These are phyloP conservation scores for Antidorcas marsupialis DNA, from an alignment of 2,113 vertebrate genomes.

Conservation along the genomic window DNA sequence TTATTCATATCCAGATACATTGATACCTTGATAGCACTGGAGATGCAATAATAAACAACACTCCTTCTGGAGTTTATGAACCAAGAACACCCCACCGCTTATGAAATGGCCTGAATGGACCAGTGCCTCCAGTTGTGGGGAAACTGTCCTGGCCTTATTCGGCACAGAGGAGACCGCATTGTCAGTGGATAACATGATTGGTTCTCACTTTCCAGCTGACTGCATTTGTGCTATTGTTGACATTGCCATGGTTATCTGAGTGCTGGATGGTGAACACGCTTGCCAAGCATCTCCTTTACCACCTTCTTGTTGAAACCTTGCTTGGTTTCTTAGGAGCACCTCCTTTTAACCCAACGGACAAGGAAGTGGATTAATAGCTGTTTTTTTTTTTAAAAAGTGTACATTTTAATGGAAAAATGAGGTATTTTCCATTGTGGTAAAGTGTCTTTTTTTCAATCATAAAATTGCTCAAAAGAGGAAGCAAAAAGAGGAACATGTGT, in stretches of 20 bases:
- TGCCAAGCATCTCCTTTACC: neutral
- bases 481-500: conserved; percentile 80
- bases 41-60: neutral
- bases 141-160: neutral
- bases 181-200: neutral
- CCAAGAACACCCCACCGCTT: neutral
- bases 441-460: conserved; percentile 73
- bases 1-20: neutral
- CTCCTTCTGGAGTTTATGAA: neutral
- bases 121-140: neutral
- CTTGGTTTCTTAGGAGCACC: neutral
- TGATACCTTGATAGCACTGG: neutral
- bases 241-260: too few species aligned
- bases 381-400: conserved; percentile 54
- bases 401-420: conserved; percentile 81
- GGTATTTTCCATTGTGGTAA: conserved; percentile 78
- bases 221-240: neutral
- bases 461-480: conserved; percentile 80
- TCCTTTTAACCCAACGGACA: conserved; percentile 2
- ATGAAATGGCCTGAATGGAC: neutral
- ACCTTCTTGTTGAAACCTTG: neutral
- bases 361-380: conserved; percentile 54
- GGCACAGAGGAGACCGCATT: neutral
- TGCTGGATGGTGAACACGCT: accelerated
- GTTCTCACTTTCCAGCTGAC: neutral